These are phyloP conservation scores for Eretmocerus hayati DNA, from an alignment of 2,888 invertebrate genomes.

Conservation along the genomic window DNA sequence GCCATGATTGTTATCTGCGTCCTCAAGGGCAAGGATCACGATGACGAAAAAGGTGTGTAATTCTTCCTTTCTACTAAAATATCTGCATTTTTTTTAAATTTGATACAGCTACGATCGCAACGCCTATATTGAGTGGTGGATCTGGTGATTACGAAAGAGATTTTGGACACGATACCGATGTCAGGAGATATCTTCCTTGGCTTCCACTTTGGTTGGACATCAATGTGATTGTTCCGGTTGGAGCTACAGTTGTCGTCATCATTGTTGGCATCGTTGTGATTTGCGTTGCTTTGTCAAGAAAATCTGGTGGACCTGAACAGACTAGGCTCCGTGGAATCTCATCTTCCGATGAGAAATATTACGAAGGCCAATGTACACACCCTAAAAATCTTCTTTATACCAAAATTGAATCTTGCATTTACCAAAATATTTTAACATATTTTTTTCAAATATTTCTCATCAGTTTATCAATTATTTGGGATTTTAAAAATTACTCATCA, in stretches of 20 bases:
- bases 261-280: slow-evolving; percentile 85
- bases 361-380: slow-evolving; percentile 46
- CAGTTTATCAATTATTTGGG: not conserved
- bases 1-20: slow-evolving; percentile 90
- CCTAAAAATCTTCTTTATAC: not conserved
- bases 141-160: slow-evolving; percentile 57
- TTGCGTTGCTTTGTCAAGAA: slow-evolving; percentile 78
- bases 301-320: slow-evolving; percentile 60
- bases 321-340: slow-evolving; percentile 69
- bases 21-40: slow-evolving; percentile 78
- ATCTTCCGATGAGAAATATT: slow-evolving; percentile 46
- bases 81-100: slow-evolving; percentile 30
- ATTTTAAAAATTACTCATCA: no score
- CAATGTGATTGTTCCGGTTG: slow-evolving; percentile 83
- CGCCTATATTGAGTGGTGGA: slow-evolving; percentile 56
- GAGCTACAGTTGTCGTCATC: slow-evolving; percentile 84
- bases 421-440: not conserved
- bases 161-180: slow-evolving; percentile 43
- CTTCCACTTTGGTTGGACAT: slow-evolving; percentile 82
- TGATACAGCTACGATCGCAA: slow-evolving; percentile 70
- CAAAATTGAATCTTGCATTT: not conserved
- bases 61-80: slow-evolving; percentile 21
- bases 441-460: not conserved
- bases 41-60: slow-evolving; percentile 62
- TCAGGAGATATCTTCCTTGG: slow-evolving; percentile 62